Conservation (phyloP, 1,140 invertebrate genomes). For the Marisa cornuarietis region DNA sequence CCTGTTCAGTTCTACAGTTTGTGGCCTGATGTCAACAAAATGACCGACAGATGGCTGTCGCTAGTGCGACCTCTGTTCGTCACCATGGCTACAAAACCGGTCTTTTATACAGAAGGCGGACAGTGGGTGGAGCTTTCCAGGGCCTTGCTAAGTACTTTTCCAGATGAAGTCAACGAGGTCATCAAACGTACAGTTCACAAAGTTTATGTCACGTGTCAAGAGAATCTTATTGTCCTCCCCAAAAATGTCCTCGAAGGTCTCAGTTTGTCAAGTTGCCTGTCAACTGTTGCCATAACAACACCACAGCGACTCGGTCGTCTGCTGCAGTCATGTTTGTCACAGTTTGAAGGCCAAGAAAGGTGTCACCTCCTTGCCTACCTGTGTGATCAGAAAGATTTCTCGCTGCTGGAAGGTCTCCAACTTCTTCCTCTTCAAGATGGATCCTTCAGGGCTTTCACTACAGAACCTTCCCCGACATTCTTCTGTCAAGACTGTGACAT, state of each 20-base stretch:
- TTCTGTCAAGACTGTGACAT: too few relatives aligned
- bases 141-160: neutral
- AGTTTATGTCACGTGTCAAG: neutral
- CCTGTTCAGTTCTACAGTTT: neutral
- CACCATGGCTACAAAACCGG: neutral
- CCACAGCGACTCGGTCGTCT: neutral
- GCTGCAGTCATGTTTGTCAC: neutral
- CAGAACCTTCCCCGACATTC: too few relatives aligned
- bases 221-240: slow-evolving; percentile 5
- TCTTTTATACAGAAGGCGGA: neutral
- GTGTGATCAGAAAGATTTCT: too few relatives aligned
- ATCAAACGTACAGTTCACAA: neutral
- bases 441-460: too few relatives aligned
- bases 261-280: neutral
- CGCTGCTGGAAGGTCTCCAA: too few relatives aligned
- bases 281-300: neutral
- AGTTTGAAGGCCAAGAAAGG: neutral
- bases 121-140: neutral
- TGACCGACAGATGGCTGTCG: slow-evolving; percentile 6
- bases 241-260: neutral
- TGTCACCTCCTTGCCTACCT: neutral
- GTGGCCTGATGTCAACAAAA: neutral
- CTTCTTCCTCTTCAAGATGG: too few relatives aligned
- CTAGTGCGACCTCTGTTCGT: neutral
- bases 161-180: neutral